A percentile compares a stretch with the other conserved stretches of the same genome.
These are phyloP conservation scores for Sympetrum striolatum DNA, from an alignment of 2,888 invertebrate genomes.

Conservation along the genomic window DNA sequence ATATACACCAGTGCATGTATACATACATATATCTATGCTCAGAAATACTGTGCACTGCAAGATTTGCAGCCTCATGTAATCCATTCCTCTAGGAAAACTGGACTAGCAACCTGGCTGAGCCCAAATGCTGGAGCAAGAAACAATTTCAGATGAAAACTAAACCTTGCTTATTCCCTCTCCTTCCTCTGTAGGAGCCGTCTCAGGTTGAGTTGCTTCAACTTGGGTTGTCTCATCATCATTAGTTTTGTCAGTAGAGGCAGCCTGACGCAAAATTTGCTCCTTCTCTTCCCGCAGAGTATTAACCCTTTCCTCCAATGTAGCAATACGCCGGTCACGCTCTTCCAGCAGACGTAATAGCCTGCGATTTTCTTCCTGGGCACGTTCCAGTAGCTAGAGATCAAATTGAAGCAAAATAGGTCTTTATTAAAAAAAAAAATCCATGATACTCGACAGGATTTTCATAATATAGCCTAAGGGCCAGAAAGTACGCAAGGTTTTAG, in stretches of 20 bases:
- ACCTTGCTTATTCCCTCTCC: slow-evolving; percentile 32
- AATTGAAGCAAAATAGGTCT: slow-evolving; percentile 28
- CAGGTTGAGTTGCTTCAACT: not conserved
- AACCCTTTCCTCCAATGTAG: slow-evolving; percentile 57
- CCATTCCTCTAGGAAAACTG: not conserved
- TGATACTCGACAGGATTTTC: no score
- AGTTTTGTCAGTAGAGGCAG: not conserved
- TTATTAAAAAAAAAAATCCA: not conserved
- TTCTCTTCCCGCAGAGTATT: slow-evolving; percentile 57
- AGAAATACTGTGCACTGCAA: not conserved
- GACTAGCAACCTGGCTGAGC: not conserved
- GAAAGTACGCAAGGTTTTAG: no score
- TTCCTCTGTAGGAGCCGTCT: not conserved
- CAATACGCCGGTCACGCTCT: slow-evolving; percentile 58
- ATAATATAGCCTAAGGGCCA: no score
- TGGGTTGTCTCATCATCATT: not conserved
- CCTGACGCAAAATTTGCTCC: slow-evolving; percentile 43
- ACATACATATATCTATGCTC: not conserved
- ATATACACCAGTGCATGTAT: no score
- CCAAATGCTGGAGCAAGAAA: not conserved
- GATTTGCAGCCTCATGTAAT: not conserved
- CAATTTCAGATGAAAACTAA: not conserved
- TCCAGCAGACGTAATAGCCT: slow-evolving; percentile 57
- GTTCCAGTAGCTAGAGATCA: slow-evolving; percentile 56
- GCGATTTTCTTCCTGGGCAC: slow-evolving; percentile 58